Evolutionary conservation across 2,113 vertebrate species (phyloP).

Genomic region (Petrocephalus zakoni): DNA sequence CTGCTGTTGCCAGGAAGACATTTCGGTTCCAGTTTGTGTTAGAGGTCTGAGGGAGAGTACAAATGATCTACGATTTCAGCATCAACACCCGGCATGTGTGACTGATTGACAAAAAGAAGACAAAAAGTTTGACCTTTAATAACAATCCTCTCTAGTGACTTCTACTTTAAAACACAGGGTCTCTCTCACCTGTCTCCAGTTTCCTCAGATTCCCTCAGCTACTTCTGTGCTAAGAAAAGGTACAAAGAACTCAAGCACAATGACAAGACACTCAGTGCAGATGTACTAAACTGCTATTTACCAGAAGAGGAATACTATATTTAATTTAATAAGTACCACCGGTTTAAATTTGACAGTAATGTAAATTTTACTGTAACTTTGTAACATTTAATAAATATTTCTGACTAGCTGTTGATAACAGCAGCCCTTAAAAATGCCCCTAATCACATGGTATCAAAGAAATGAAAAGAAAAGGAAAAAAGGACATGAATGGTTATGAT

Average conservation of each 20-base stretch:
- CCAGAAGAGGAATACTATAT: not conserved
- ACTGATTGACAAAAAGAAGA: not conserved
- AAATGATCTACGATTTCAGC: not conserved
- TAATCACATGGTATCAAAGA: not conserved
- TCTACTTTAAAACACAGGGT: not conserved
- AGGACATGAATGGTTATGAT: not conserved
- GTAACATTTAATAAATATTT: not conserved
- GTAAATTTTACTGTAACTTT: not conserved
- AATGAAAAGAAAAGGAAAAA: not conserved
- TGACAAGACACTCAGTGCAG: not conserved
- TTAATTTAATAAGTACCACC: not conserved
- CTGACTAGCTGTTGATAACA: not conserved
- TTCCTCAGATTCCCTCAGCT: not conserved
- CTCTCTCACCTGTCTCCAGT: not conserved
- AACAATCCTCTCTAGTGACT: not conserved
- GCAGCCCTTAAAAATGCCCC: not conserved
- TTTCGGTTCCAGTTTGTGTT: not conserved
- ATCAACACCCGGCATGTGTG: not conserved
- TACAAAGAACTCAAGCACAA: not conserved
- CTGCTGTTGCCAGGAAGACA: not conserved
- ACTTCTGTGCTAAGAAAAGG: not conserved
- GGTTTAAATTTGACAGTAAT: not conserved
- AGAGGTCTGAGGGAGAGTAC: not conserved
- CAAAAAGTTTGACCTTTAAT: not conserved
- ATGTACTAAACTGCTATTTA: not conserved